Evolutionary conservation across 53 echinoderm and acorn worm genomes (phyloP).

Genomic region (Crossaster papposus): DNA sequence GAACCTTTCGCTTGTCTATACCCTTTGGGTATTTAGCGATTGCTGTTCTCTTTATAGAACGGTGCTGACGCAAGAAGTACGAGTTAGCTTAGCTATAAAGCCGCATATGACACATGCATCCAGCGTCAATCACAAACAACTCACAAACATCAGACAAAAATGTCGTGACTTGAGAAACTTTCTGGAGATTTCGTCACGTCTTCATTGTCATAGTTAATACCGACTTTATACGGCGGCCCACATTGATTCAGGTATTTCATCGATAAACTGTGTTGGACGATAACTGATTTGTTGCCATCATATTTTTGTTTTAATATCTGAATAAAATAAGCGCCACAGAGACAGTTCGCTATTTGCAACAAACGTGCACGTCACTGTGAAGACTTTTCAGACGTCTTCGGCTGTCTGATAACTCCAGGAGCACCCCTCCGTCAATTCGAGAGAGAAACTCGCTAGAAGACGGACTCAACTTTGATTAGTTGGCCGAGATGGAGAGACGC

Average conservation of each 20-base stretch:
- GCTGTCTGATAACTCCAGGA: not conserved
- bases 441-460: not conserved
- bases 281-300: not conserved
- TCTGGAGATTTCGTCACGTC: not conserved
- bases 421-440: not conserved
- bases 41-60: constrained; percentile 2
- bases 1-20: not conserved
- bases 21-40: not conserved
- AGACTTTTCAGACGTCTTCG: not conserved
- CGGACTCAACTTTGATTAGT: not conserved
- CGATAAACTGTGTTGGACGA: not conserved
- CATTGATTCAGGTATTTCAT: not conserved
- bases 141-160: not conserved
- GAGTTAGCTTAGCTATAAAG: not conserved
- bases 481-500: constrained; percentile 8
- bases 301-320: not conserved
- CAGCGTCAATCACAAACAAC: not conserved
- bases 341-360: too few relatives aligned
- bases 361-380: too few relatives aligned
- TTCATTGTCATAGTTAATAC: not conserved
- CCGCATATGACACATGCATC: not conserved
- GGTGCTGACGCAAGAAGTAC: not conserved
- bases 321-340: not conserved
- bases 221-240: not conserved
- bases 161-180: not conserved